phyloP scores from a whole-genome alignment of 1,140 invertebrate species.

The Cotesia typhae region DNA sequence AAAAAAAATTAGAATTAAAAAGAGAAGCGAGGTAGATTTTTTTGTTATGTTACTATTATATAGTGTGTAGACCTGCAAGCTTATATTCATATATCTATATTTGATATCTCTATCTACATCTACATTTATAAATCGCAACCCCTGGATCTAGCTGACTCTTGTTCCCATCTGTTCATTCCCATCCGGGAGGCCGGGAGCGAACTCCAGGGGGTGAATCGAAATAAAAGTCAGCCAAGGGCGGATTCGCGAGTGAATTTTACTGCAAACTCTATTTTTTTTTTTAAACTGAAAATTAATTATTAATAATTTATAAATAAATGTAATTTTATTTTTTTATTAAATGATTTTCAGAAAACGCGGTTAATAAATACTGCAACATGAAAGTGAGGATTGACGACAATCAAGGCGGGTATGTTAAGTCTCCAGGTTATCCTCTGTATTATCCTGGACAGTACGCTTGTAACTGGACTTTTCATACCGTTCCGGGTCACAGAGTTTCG shows the following conservation, averaged over 20 bases:
- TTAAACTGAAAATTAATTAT: neutral
- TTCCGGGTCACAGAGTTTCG: slow-evolving; percentile 58
- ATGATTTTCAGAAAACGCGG: slow-evolving; percentile 51
- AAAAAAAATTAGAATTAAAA: slow-evolving; percentile 16
- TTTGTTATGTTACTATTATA: neutral
- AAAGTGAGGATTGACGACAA: slow-evolving; percentile 50
- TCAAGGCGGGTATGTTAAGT: slow-evolving; percentile 58
- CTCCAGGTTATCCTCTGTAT: slow-evolving; percentile 61
- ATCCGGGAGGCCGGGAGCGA: neutral
- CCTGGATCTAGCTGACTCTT: neutral
- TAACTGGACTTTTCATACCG: slow-evolving; percentile 60
- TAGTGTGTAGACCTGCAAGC: neutral
- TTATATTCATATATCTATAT: neutral
- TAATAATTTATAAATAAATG: slow-evolving; percentile 7
- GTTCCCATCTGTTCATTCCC: neutral
- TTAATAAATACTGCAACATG: slow-evolving; percentile 60
- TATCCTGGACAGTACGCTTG: slow-evolving; percentile 57
- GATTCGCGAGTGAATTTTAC: neutral
- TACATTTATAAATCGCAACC: slow-evolving; percentile 1
- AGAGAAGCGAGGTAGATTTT: slow-evolving; percentile 4
- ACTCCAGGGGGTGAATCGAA: neutral
- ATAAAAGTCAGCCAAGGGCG: neutral
- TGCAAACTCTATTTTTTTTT: neutral
- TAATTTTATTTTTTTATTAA: slow-evolving; percentile 16
- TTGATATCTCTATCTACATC: too few species aligned